Conservation (phyloP, 2,797 vertebrate species). For the Ciconia nigra region DNA sequence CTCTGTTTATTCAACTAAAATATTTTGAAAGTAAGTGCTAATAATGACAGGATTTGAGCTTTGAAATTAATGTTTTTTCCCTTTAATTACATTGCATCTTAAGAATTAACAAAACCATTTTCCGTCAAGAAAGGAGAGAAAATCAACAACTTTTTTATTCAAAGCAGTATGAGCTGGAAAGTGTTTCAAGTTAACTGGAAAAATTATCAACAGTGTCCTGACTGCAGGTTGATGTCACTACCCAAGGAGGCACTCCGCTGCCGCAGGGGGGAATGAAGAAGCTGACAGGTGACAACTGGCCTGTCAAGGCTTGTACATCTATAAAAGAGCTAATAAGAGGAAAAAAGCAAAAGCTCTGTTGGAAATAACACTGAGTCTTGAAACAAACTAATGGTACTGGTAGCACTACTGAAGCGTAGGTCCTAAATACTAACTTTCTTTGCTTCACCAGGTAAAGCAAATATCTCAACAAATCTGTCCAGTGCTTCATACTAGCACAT, state of each 20-base stretch:
- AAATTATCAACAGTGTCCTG: not conserved
- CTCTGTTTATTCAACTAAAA: not conserved
- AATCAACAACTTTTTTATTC: not conserved
- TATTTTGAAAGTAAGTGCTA: not conserved
- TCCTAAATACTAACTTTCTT: not conserved
- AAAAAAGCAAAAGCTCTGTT: not conserved
- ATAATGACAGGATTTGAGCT: not conserved
- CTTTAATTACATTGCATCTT: not conserved
- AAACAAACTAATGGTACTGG: not conserved
- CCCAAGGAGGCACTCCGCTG: not conserved
- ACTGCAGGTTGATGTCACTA: not conserved
- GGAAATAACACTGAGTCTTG: not conserved
- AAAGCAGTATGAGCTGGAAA: not conserved
- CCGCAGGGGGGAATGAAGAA: not conserved
- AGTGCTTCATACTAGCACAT: not conserved
- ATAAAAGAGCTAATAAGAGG: not conserved
- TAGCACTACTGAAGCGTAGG: not conserved
- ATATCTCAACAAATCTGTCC: not conserved
- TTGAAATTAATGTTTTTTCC: not conserved
- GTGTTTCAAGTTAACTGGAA: not conserved
- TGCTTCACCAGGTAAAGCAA: not conserved
- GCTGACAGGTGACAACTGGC: not conserved
- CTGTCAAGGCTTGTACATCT: not conserved
- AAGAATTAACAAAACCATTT: not conserved
- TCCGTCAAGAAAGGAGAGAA: not conserved